phyloP scores from a whole-genome alignment of 2,888 invertebrate species.

The Quadroppia sp. region DNA sequence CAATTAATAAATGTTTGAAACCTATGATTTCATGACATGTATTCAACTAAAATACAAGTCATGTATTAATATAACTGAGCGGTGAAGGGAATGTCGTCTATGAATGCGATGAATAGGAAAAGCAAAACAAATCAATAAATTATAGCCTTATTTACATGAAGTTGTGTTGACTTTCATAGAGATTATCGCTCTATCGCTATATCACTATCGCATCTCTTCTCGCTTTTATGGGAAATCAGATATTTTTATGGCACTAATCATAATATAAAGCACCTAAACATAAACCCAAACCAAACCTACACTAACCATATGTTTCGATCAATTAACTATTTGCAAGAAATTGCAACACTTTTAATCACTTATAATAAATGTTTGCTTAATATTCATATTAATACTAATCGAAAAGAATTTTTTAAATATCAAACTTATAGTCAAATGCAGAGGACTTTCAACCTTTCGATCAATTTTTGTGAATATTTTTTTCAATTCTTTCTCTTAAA shows the following conservation, averaged over 20 bases:
- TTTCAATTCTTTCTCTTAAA: no score
- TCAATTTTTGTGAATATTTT: neutral
- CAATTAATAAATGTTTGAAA: neutral
- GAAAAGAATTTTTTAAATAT: no score
- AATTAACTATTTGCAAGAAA: neutral
- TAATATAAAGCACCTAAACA: neutral
- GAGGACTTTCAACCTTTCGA: neutral
- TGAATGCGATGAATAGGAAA: neutral
- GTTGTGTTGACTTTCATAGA: slow-evolving; percentile 9
- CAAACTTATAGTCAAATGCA: neutral
- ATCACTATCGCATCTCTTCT: neutral
- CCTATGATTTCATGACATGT: no score
- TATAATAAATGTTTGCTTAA: neutral
- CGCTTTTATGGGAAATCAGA: slow-evolving; percentile 25
- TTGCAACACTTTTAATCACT: neutral
- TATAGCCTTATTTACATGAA: slow-evolving; percentile 9
- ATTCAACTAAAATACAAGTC: neutral
- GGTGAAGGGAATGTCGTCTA: neutral
- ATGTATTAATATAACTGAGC: neutral
- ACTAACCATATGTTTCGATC: slow-evolving; percentile 8
- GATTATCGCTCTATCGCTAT: neutral
- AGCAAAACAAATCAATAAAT: slow-evolving; percentile 13
- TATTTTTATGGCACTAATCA: slow-evolving; percentile 25
- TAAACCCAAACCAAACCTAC: neutral
- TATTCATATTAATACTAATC: neutral